Base-by-base conservation (phyloP, 2,888 invertebrate species). In the Melieria crassipennis region DNA sequence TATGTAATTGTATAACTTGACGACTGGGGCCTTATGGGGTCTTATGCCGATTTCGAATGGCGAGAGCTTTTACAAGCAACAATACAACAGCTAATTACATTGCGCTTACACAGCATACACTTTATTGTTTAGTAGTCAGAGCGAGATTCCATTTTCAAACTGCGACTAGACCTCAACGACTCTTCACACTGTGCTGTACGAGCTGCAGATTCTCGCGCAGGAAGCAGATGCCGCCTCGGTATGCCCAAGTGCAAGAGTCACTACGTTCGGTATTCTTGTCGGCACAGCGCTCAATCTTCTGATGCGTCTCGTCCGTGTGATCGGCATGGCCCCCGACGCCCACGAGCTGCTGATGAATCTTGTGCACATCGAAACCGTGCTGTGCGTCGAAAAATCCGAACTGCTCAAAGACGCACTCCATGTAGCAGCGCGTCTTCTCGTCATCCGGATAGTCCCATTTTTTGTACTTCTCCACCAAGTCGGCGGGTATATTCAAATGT, bases 141-240 rank as follows among this genome's bases (percentile, higher is more conserved):
- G 30, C 30, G 30, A 30, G 30, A 3, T 30, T 30, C 1, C 1
- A 30, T 30, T 30, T 30, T 30, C 30, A 30, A 30, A 30, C 30
- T 30, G 1, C 30, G 30, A 30, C 30, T 1, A 30, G 30, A 30
- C 30, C 30, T 30, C 30, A 30, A 30, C 30, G 30, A 30, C 30
- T 30, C 30, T 82, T 73, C 30, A 85, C 79, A 65, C 85, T 86
- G 16, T 76, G 78, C 74, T 84, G 77, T 3, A 86, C 85, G 70
- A 86, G 76, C 46, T 76, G 75, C 58, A 86, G 73, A 63, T 85
- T 78, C 62, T 82, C 73, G 61, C 73, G 75, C 56, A 86, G 77
- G 77, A 87, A 85, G 75, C 87, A 87, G 75, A 79, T 83, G 64
- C 82, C 83, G 48, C 83, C 83, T 57, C 83, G 82, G 71, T 84